phyloP scores from a whole-genome alignment of 1,140 invertebrate species.

The Caenorhabditis brenneri region DNA sequence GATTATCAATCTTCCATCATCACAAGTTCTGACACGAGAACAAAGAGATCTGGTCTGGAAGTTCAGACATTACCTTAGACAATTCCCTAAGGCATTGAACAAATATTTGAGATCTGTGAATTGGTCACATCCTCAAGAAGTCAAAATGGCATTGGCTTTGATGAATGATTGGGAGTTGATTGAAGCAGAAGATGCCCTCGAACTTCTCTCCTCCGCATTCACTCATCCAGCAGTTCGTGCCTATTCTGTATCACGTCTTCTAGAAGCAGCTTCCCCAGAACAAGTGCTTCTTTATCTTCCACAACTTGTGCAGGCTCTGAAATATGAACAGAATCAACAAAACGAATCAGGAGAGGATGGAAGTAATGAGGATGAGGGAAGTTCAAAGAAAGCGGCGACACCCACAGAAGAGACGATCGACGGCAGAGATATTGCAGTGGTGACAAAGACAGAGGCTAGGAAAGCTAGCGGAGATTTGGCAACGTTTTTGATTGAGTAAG shows the following conservation, averaged over 20 bases:
- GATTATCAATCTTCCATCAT: conserved; percentile 80
- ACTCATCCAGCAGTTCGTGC: conserved; percentile 78
- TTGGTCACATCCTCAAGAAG: conserved; percentile 83
- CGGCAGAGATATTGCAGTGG: neutral
- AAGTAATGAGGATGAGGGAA: neutral
- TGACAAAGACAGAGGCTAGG: conserved; percentile 10
- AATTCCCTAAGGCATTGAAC: conserved; percentile 79
- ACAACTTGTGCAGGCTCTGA: conserved; percentile 88
- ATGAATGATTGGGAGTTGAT: conserved; percentile 86
- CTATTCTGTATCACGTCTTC: conserved; percentile 88
- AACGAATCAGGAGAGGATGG: neutral
- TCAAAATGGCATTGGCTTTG: conserved; percentile 87
- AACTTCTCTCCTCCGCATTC: conserved; percentile 86
- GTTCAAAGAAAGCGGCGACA: neutral
- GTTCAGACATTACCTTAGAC: conserved; percentile 76
- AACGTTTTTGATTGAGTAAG: conserved; percentile 47
- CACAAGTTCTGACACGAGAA: conserved; percentile 82
- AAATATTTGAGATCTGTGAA: conserved; percentile 99
- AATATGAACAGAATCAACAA: conserved; percentile 35
- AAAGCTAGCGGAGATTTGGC: conserved; percentile 40
- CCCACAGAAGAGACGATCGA: neutral
- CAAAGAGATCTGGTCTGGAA: conserved; percentile 99
- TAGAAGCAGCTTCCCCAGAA: conserved; percentile 67
- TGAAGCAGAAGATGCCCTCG: conserved; percentile 96
- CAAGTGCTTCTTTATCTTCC: conserved; percentile 91